Percentiles rank a stretch among this genome's conserved stretches.
Evolutionary conservation across 2,113 vertebrate genomes (phyloP).

Genomic region (Bostrychus sinensis): DNA sequence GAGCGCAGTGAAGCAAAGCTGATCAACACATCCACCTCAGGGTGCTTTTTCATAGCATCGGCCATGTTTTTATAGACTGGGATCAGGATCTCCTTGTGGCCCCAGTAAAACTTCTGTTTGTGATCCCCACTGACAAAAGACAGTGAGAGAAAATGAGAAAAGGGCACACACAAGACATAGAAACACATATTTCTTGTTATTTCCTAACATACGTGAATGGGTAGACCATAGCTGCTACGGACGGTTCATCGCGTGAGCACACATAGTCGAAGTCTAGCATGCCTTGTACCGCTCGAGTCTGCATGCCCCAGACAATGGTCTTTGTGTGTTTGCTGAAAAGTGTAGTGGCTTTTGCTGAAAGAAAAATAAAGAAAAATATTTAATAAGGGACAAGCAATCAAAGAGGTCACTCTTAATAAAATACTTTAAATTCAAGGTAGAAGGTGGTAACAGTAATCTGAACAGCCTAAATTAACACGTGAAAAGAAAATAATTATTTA

Average conservation of each 20-base stretch:
- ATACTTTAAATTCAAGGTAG: no score
- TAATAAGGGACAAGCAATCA: conserved; percentile 5
- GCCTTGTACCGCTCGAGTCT: conserved; percentile 96
- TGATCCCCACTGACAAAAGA: conserved; percentile 87
- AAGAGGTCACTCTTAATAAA: conserved; percentile 11
- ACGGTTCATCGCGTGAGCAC: conserved; percentile 93
- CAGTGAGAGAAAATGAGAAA: neutral
- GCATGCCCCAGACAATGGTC: conserved; percentile 98
- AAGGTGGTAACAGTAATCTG: neutral
- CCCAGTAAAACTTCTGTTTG: conserved; percentile 99
- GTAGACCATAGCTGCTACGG: conserved; percentile 96
- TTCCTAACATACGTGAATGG: conserved; percentile 90
- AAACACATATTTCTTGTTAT: neutral
- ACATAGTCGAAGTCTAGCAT: conserved; percentile 98
- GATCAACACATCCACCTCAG: conserved; percentile 94
- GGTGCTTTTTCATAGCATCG: conserved; percentile 95
- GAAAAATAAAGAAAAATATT: conserved; percentile 8
- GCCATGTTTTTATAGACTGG: conserved; percentile 98
- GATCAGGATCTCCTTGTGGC: conserved; percentile 96
- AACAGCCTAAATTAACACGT: conserved; percentile 21
- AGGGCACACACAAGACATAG: neutral
- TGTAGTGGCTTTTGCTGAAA: conserved; percentile 83
- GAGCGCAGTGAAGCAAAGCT: conserved; percentile 96
- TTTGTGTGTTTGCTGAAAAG: conserved; percentile 94
- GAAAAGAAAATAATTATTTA: neutral